Conservation (phyloP, 2,888 invertebrate species). For the Tenodera sinensis region DNA sequence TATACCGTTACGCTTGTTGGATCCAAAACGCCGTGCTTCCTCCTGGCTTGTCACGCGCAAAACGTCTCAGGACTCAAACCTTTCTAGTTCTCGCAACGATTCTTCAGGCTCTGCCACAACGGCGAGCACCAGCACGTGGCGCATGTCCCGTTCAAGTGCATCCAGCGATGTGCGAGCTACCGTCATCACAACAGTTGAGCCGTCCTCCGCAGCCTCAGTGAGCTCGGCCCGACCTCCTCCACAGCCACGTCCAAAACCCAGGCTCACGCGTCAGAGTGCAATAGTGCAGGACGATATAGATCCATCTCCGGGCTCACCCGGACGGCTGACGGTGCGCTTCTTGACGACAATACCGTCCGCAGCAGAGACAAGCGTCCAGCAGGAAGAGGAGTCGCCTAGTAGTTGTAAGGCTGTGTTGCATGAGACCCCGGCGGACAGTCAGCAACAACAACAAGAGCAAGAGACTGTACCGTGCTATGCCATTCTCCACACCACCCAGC, state of each 20-base stretch:
- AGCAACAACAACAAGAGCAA: not conserved
- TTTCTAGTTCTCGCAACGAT: slow-evolving; percentile 86
- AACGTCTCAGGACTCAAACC: slow-evolving; percentile 87
- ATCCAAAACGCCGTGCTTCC: slow-evolving; percentile 75
- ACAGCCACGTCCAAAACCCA: slow-evolving; percentile 56
- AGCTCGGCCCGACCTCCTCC: not conserved
- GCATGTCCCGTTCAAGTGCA: slow-evolving; percentile 80
- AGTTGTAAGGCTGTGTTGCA: not conserved
- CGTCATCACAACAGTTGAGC: slow-evolving; percentile 9
- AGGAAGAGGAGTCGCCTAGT: slow-evolving; percentile 50
- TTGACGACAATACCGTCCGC: slow-evolving; percentile 71
- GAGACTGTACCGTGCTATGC: slow-evolving; percentile 33
- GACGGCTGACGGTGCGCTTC: slow-evolving; percentile 56
- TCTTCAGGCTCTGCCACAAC: slow-evolving; percentile 86
- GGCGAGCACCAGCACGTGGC: slow-evolving; percentile 86
- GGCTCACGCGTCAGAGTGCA: slow-evolving; percentile 76
- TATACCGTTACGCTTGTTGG: slow-evolving; percentile 68
- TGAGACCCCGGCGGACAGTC: not conserved
- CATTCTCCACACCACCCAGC: slow-evolving; percentile 35
- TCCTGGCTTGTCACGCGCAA: slow-evolving; percentile 89
- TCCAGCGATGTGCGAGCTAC: slow-evolving; percentile 50
- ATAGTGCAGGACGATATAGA: slow-evolving; percentile 66
- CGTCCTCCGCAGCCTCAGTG: slow-evolving; percentile 25
- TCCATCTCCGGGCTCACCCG: slow-evolving; percentile 54
- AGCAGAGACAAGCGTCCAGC: slow-evolving; percentile 65